Evolutionary conservation across 30 jellyfish, hydroid and myxozoan genomes (phyloP).

Genomic region (Mastigias papua): DNA sequence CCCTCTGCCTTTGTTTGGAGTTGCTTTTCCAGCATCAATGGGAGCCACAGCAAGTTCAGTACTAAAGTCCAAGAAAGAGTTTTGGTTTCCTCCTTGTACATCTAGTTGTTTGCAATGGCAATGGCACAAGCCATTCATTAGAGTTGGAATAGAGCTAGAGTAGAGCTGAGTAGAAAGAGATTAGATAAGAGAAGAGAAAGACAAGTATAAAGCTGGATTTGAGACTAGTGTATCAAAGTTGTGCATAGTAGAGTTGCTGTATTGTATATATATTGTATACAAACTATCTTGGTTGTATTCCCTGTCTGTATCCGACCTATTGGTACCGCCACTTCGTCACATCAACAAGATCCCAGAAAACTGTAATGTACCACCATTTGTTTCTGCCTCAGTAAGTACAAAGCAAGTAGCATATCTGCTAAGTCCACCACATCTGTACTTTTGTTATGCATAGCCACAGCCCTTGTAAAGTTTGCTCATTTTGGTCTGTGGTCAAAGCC

Average conservation of each 20-base stretch:
- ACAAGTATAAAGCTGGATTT: no score
- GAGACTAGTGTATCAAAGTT: no score
- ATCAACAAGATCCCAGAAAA: conserved; percentile 71
- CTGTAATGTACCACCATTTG: conserved; percentile 78
- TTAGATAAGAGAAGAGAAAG: no score
- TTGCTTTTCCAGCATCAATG: conserved; percentile 4
- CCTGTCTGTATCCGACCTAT: no score
- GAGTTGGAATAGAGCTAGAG: no score
- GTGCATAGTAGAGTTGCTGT: no score
- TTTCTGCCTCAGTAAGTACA: conserved; percentile 58
- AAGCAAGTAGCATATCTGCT: conserved; percentile 83
- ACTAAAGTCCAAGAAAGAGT: conserved; percentile 9
- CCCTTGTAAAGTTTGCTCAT: conserved; percentile 60
- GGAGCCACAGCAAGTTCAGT: conserved; percentile 36
- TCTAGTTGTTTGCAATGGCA: conserved; percentile 37
- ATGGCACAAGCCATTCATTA: conserved; percentile 67
- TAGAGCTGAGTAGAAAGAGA: no score
- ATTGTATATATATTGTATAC: no score
- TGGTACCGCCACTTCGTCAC: conserved; percentile 69
- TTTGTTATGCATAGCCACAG: conserved; percentile 60
- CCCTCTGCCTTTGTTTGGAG: background rate
- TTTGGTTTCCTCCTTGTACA: conserved; percentile 25
- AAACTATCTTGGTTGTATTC: no score
- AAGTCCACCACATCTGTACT: conserved; percentile 90
- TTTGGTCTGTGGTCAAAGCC: conserved; percentile 30